Evolutionary conservation across 2,888 invertebrate species (phyloP).

Genomic region (Drosophila siamana): DNA sequence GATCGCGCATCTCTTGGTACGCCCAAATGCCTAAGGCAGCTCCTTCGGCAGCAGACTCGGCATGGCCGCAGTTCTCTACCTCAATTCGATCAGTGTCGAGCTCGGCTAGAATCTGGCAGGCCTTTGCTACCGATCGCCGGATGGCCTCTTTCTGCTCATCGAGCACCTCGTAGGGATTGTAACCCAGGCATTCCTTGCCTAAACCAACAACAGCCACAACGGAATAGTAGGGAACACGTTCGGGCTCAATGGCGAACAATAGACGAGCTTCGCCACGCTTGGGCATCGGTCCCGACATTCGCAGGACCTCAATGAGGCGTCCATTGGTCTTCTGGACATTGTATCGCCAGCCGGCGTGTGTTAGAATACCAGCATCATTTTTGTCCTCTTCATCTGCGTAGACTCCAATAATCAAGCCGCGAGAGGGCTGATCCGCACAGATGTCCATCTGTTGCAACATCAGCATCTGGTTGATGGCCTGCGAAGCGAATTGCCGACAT

Average conservation of each 20-base stretch:
- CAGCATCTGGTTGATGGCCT: conserved; percentile 81
- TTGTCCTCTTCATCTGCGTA: conserved; percentile 87
- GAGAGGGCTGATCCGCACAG: conserved; percentile 82
- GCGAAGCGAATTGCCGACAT: conserved; percentile 73
- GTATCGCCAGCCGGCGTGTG: conserved; percentile 88
- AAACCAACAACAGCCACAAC: conserved; percentile 91
- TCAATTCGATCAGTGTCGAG: conserved; percentile 87
- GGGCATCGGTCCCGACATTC: conserved; percentile 86
- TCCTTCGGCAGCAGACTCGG: conserved; percentile 93
- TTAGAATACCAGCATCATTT: conserved; percentile 87
- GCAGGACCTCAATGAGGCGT: conserved; percentile 87
- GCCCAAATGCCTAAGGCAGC: conserved; percentile 89
- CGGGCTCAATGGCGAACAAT: conserved; percentile 88
- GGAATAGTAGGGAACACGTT: conserved; percentile 86
- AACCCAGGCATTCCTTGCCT: conserved; percentile 89
- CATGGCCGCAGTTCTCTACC: conserved; percentile 90
- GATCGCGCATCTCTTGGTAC: conserved; percentile 87
- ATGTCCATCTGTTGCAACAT: conserved; percentile 81
- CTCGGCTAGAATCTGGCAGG: conserved; percentile 87
- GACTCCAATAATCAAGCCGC: conserved; percentile 88
- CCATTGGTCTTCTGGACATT: conserved; percentile 86
- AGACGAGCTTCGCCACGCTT: conserved; percentile 87
- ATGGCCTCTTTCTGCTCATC: conserved; percentile 92
- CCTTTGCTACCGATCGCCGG: conserved; percentile 89
- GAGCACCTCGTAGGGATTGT: conserved; percentile 89